Percentiles rank a stretch among this genome's conserved stretches.
Evolutionary conservation across 2,797 vertebrate species (phyloP).

Genomic region (Knipowitschia caucasica): DNA sequence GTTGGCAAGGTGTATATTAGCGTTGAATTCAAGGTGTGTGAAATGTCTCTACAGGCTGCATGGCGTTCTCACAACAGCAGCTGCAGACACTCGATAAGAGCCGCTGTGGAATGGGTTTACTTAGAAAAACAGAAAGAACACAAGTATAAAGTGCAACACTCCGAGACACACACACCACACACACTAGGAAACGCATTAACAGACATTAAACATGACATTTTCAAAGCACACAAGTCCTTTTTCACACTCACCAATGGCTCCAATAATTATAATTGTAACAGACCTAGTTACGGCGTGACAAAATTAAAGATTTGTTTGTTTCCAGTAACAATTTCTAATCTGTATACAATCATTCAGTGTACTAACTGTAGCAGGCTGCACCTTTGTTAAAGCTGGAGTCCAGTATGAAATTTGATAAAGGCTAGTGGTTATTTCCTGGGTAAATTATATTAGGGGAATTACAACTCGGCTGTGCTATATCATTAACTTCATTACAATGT

Average conservation of each 20-base stretch:
- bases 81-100: constrained; percentile 74
- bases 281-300: no score
- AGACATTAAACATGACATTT: constrained; percentile 49
- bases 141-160: constrained; percentile 29
- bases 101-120: constrained; percentile 46
- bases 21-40: constrained; percentile 42
- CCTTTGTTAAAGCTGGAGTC: constrained; percentile 50
- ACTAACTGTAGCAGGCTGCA: constrained; percentile 28
- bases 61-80: constrained; percentile 58
- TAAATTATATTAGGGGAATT: constrained; percentile 58
- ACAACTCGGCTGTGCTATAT: constrained; percentile 50
- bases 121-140: constrained; percentile 64
- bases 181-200: constrained; percentile 38
- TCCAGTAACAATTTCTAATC: not conserved
- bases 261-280: not conserved
- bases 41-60: constrained; percentile 40
- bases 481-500: constrained; percentile 54
- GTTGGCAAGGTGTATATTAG: constrained; percentile 22
- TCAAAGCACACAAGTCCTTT: constrained; percentile 22
- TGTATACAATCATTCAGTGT: constrained; percentile 6
- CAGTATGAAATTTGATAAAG: constrained; percentile 58
- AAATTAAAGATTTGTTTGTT: no score
- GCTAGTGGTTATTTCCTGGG: constrained; percentile 74
- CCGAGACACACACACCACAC: constrained; percentile 1
- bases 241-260: constrained; percentile 13